phyloP scores from a whole-genome alignment of 2,797 vertebrate species.

The Allobates femoralis region DNA sequence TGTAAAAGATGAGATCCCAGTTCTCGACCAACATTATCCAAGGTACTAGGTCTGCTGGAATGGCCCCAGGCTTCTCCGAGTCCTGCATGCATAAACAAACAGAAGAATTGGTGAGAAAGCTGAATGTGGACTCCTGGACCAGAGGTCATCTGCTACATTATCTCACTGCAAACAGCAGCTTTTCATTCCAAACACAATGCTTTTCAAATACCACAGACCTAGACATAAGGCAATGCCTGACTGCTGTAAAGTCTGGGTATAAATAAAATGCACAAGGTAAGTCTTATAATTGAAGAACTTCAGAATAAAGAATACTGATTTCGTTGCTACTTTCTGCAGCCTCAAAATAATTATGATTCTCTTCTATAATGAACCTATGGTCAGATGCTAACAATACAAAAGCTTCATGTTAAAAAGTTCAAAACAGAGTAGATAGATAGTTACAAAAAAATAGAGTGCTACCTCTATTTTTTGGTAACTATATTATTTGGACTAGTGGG shows the following conservation, averaged over 20 bases:
- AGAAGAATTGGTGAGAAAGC: conserved; percentile 6
- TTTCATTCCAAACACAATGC: conserved; percentile 29
- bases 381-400: too few relatives aligned
- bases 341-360: too few relatives aligned
- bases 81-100: conserved; percentile 76
- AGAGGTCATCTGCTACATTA: conserved; percentile 49
- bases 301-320: not conserved
- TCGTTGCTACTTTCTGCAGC: too few relatives aligned
- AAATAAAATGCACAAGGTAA: not conserved
- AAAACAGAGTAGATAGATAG: too few relatives aligned
- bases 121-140: not conserved
- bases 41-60: conserved; percentile 84
- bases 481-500: too few relatives aligned
- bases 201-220: not conserved
- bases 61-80: conserved; percentile 97
- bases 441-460: too few relatives aligned
- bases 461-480: too few relatives aligned
- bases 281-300: not conserved
- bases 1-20: conserved; percentile 94
- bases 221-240: not conserved
- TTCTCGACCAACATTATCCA: conserved; percentile 92
- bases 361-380: too few relatives aligned
- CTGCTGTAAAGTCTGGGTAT: not conserved
- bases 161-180: conserved; percentile 23
- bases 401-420: too few relatives aligned